phyloP scores from a whole-genome alignment of 1,140 invertebrate genomes.

The Ceratina japonica region DNA sequence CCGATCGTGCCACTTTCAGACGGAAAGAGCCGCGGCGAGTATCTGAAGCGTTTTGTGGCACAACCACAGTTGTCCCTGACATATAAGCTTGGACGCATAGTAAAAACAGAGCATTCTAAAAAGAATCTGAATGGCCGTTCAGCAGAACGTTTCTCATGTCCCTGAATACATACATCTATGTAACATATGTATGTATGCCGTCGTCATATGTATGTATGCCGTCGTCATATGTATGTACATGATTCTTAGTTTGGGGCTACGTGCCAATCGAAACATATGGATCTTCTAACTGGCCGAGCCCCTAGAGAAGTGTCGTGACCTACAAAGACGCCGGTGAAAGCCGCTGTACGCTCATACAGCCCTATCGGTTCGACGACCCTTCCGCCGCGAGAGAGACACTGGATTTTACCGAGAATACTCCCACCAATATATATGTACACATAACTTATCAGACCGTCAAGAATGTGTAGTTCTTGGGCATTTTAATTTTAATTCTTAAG shows the following conservation, averaged over 20 bases:
- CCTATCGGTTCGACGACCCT: conserved; percentile 47
- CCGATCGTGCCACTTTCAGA: neutral
- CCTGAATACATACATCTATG: too few species aligned
- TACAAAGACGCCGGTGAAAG: conserved; percentile 64
- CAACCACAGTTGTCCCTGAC: conserved; percentile 12
- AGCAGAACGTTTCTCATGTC: too few species aligned
- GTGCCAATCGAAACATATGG: conserved; percentile 36
- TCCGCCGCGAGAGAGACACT: conserved; percentile 39
- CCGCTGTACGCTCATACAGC: conserved; percentile 34
- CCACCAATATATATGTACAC: neutral
- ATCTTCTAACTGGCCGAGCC: conserved; percentile 34
- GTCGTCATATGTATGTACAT: too few species aligned
- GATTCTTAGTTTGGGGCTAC: conserved; percentile 16
- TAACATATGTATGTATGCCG: too few species aligned
- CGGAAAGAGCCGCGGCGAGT: neutral
- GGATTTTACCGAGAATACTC: conserved; percentile 13
- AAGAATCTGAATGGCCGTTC: conserved; percentile 19
- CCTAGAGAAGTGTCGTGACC: conserved; percentile 48
- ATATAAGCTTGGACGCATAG: conserved; percentile 3
- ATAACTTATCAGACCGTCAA: neutral
- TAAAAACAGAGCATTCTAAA: conserved; percentile 24
- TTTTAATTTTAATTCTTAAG: too few species aligned
- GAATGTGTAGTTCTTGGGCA: neutral
- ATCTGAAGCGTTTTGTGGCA: neutral
- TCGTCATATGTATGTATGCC: too few species aligned